These are phyloP conservation scores for Silvanus unidentatus DNA, from an alignment of 2,888 invertebrate species.

Conservation along the genomic window DNA sequence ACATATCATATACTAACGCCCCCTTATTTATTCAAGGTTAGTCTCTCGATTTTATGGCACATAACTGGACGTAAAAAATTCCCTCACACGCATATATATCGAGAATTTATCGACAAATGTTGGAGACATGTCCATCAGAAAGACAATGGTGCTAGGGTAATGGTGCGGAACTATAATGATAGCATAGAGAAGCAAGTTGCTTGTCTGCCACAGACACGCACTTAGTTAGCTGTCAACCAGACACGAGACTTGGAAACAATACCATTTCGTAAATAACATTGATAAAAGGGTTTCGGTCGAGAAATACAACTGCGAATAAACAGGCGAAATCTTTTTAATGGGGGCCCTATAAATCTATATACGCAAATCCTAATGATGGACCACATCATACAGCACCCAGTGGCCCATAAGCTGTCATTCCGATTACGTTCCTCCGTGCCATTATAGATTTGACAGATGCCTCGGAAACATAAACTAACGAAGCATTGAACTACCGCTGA, in stretches of 20 bases:
- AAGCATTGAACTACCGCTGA: constrained; percentile 27
- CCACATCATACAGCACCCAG: neutral
- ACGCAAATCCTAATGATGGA: no score
- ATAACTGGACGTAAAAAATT: no score
- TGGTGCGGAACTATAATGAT: constrained; percentile 28
- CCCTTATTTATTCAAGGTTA: no score
- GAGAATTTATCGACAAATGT: constrained; percentile 3
- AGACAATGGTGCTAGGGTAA: constrained; percentile 31
- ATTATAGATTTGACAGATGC: constrained; percentile 22
- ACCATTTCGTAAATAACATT: constrained; percentile 1
- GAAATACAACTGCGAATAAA: neutral
- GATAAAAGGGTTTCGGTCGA: neutral
- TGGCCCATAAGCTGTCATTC: constrained; percentile 13
- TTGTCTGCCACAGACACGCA: constrained; percentile 41
- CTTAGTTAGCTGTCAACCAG: constrained; percentile 40
- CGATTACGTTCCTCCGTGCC: constrained; percentile 16
- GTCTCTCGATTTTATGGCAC: no score
- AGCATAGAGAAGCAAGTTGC: constrained; percentile 12
- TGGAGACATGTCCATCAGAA: constrained; percentile 5
- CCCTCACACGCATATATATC: no score
- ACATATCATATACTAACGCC: neutral
- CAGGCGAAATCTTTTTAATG: no score
- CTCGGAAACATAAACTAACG: constrained; percentile 25
- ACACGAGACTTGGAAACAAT: constrained; percentile 11
- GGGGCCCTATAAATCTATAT: no score